Base-by-base conservation (phyloP, 2,888 invertebrate species). In the Amiota mariae region DNA sequence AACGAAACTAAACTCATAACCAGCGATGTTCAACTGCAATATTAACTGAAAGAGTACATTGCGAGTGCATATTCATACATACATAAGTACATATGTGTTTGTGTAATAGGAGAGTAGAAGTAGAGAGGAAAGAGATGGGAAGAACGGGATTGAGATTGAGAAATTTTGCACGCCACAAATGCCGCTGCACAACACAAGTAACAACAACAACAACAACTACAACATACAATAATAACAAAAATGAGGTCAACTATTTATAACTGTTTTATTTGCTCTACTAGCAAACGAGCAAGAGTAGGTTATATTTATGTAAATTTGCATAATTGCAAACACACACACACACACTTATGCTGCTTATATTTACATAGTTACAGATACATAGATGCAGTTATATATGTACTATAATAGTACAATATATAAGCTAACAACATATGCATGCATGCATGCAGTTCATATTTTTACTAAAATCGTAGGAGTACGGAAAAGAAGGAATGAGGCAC, bases 271-370 rank as follows among this genome's bases (percentile, higher is more conserved):
- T 68, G 67, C 67, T 68, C 24, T n/a, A 54, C 54, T 51, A 78
- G 75, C 80, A 71, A 59, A n/a, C 18, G 18, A 54, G 71, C 54
- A 20, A 68, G 54, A 85, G 84, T 83, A 82, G 86, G 86, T 86
- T 83, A 83, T 86, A 84, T 84, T 86, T 86, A 85, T 83, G 75
- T 82, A 83, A 82, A 83, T 83, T 83, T 83, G 81, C 84, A 84
- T 83, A 85, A 86, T 86, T 85, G 78, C 79, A 54, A 10, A 56
- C 51, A 56, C 15, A 46, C 13, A n/a, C 57, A n/a, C 36, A 64
- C 61, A 18, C 20, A 57, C 57, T n/a, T n/a, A n/a, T n/a, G n/a
- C n/a, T 75, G 75, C 74, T 73, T 75, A 80, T 73, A 66, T 73
- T 71, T 36, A 36, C 8, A 36, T 36, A 6, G 6, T 36, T 36